phyloP scores from a whole-genome alignment of 35 echinoderm and acorn worm species.

The Ptychodera flava region DNA sequence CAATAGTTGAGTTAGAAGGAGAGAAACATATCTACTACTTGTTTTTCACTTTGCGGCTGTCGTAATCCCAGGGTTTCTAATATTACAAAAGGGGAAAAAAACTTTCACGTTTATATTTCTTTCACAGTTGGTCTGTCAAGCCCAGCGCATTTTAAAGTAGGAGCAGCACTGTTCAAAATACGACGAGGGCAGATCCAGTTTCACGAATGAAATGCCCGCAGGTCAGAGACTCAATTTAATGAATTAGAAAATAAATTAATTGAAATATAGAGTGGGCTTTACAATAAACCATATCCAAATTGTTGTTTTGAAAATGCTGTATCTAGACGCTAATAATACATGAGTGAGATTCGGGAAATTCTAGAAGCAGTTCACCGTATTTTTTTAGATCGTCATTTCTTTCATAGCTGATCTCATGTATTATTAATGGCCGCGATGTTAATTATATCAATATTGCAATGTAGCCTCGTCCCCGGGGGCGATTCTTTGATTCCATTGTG shows the following conservation, averaged over 20 bases:
- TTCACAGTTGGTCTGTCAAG: neutral
- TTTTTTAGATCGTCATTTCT: neutral
- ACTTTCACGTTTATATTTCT: neutral
- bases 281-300: neutral
- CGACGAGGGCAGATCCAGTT: neutral
- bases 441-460: neutral
- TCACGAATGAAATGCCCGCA: neutral
- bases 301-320: too few relatives aligned
- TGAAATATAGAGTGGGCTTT: neutral
- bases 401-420: neutral
- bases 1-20: too few relatives aligned
- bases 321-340: neutral
- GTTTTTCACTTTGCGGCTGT: too few relatives aligned
- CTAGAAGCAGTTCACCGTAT: too few relatives aligned
- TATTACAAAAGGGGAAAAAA: too few relatives aligned
- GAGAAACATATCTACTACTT: too few relatives aligned
- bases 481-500: neutral
- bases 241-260: slow-evolving; percentile 2
- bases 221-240: neutral
- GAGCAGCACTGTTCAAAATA: too few relatives aligned
- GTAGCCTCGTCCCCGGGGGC: neutral
- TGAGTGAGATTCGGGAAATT: neutral
- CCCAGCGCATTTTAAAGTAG: too few relatives aligned
- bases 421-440: neutral
- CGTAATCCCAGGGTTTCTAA: too few relatives aligned